A percentile compares a stretch with the other conserved stretches of the same genome.
Evolutionary conservation across 2,113 vertebrate species (phyloP).

Genomic region (Crypturellus undulatus): DNA sequence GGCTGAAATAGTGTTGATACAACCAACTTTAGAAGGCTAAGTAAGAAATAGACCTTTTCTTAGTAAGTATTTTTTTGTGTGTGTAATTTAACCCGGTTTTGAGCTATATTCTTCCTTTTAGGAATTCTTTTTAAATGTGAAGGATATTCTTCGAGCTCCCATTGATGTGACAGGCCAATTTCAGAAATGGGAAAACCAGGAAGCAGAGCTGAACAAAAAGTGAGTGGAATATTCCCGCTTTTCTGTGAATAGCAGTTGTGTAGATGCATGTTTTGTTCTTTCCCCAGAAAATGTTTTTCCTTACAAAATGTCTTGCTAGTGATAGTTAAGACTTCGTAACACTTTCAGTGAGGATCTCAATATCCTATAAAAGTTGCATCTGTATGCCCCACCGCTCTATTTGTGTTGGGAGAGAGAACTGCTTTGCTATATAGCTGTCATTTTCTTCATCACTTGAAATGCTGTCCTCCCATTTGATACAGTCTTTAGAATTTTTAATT

Average conservation of each 20-base stretch:
- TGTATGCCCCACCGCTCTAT: not conserved
- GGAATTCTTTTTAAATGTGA: conserved; percentile 98
- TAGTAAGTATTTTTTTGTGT: not conserved
- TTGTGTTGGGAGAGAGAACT: not conserved
- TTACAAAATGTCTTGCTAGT: not conserved
- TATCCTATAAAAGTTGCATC: not conserved
- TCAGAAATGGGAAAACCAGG: conserved; percentile 92
- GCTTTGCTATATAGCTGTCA: not conserved
- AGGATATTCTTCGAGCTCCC: conserved; percentile 89
- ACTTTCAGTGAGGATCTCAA: not conserved
- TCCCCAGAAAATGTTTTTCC: not conserved
- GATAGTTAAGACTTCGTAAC: not conserved
- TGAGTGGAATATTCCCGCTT: conserved; percentile 58
- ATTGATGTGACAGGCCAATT: conserved; percentile 85
- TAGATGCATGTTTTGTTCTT: not conserved
- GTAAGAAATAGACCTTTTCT: not conserved
- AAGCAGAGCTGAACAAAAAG: conserved; percentile 87
- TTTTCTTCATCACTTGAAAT: not conserved
- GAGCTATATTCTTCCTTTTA: conserved; percentile 49
- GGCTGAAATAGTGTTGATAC: not conserved
- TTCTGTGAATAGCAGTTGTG: not conserved
- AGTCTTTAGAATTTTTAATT: not conserved
- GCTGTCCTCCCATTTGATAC: not conserved
- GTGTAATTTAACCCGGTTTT: not conserved
- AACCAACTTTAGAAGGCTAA: not conserved